Evolutionary conservation across 2,888 invertebrate genomes (phyloP).

Genomic region (Chromoteleia sp.): DNA sequence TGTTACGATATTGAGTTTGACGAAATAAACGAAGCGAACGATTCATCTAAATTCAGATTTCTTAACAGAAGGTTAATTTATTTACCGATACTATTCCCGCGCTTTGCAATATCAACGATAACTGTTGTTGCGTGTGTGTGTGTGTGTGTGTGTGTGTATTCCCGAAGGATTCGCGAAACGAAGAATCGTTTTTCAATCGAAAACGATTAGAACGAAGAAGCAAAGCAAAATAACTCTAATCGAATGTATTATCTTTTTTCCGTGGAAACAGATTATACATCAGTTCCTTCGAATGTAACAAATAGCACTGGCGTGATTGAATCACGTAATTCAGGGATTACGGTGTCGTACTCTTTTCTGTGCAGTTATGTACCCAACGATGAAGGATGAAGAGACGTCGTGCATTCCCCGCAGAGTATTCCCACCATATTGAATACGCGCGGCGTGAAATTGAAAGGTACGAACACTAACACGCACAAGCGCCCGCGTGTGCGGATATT

Average conservation of each 20-base stretch:
- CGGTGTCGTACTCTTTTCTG: conserved; percentile 50
- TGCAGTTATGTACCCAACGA: conserved; percentile 48
- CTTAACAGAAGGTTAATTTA: no score
- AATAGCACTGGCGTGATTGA: conserved; percentile 62
- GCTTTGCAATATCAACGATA: conserved; percentile 5
- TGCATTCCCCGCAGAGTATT: conserved; percentile 54
- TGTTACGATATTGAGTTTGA: no score
- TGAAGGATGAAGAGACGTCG: conserved; percentile 46
- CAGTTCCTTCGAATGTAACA: conserved; percentile 47
- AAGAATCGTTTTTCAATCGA: conserved; percentile 24
- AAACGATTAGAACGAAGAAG: conserved; percentile 32
- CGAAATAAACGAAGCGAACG: no score
- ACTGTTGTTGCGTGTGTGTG: conserved; percentile 11
- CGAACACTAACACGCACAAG: conserved; percentile 55
- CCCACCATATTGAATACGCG: conserved; percentile 68
- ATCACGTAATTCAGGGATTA: conserved; percentile 67
- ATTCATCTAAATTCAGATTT: no score
- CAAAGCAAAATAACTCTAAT: conserved; percentile 41
- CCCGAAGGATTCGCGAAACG: background rate
- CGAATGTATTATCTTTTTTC: conserved; percentile 48
- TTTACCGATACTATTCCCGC: no score
- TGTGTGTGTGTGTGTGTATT: conserved; percentile 7
- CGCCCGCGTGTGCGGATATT: conserved; percentile 41
- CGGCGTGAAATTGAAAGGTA: conserved; percentile 70
- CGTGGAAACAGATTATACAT: conserved; percentile 46